phyloP scores from a whole-genome alignment of 2,797 vertebrate genomes.

The Dipus sagitta region DNA sequence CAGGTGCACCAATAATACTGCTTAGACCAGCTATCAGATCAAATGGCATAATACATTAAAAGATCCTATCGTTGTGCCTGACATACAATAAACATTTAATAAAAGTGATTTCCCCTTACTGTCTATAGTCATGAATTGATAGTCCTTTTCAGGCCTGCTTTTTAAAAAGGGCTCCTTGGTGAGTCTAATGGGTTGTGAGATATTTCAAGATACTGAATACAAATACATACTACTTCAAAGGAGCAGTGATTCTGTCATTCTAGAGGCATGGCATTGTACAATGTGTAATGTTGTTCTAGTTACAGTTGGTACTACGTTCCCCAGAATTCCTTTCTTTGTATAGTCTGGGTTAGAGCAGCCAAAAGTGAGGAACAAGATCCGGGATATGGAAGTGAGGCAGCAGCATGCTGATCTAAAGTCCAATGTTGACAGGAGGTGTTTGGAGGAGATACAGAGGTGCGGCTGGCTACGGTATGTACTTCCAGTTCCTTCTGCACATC shows the following conservation, averaged over 20 bases:
- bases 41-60: conserved; percentile 50
- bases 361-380: neutral
- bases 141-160: neutral
- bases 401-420: neutral
- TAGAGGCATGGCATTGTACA: neutral
- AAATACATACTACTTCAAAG: conserved; percentile 34
- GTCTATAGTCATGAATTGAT: neutral
- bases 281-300: neutral
- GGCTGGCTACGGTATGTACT: neutral
- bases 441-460: neutral
- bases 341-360: neutral
- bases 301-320: neutral
- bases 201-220: conserved; percentile 25
- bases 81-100: conserved; percentile 53
- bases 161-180: conserved; percentile 33
- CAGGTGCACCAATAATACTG: conserved; percentile 19
- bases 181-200: neutral
- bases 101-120: conserved; percentile 22
- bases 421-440: neutral
- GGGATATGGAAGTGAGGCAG: neutral
- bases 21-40: conserved; percentile 58
- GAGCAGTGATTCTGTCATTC: conserved; percentile 31
- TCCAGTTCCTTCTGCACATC: neutral
- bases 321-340: neutral
- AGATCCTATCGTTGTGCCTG: conserved; percentile 5